A percentile compares a stretch with the other conserved stretches of the same genome.
Evolutionary conservation across 2,888 invertebrate species (phyloP).

Genomic region (Toxonevra muliebris): DNA sequence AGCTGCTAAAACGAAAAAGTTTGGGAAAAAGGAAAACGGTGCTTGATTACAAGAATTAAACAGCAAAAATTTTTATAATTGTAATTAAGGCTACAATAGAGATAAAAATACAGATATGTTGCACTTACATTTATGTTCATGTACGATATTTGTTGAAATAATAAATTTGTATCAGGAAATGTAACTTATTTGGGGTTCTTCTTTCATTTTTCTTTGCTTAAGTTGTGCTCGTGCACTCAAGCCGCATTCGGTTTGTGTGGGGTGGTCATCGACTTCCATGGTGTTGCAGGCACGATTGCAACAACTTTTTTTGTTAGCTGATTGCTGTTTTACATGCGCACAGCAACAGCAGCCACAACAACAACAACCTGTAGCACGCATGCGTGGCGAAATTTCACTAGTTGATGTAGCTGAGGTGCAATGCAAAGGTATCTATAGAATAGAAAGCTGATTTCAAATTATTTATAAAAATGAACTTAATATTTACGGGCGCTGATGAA

Average conservation of each 20-base stretch:
- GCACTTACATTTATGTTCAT: too few relatives aligned
- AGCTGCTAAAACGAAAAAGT: not conserved
- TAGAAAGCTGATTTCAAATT: slow-evolving; percentile 6
- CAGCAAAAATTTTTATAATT: too few relatives aligned
- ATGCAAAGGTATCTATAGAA: slow-evolving; percentile 43
- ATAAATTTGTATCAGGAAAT: too few relatives aligned
- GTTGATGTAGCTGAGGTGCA: slow-evolving; percentile 48
- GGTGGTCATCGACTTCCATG: slow-evolving; percentile 14
- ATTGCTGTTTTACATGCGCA: slow-evolving; percentile 12
- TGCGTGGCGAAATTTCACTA: slow-evolving; percentile 34
- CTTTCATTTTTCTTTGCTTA: slow-evolving; percentile 40
- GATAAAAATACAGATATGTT: too few relatives aligned
- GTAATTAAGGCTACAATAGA: too few relatives aligned
- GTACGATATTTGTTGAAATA: not conserved
- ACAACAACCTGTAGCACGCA: not conserved
- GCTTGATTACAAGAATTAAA: not conserved
- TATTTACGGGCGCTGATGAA: slow-evolving; percentile 40
- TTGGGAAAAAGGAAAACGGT: not conserved
- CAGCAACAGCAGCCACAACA: slow-evolving; percentile 24
- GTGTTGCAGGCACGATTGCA: slow-evolving; percentile 40
- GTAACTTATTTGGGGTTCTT: not conserved
- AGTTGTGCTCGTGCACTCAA: slow-evolving; percentile 42
- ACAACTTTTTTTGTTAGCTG: slow-evolving; percentile 11
- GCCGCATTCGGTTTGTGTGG: not conserved
- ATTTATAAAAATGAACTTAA: not conserved